Conservation (phyloP, 2,888 invertebrate species). For the Meiosimyza platycephala region DNA sequence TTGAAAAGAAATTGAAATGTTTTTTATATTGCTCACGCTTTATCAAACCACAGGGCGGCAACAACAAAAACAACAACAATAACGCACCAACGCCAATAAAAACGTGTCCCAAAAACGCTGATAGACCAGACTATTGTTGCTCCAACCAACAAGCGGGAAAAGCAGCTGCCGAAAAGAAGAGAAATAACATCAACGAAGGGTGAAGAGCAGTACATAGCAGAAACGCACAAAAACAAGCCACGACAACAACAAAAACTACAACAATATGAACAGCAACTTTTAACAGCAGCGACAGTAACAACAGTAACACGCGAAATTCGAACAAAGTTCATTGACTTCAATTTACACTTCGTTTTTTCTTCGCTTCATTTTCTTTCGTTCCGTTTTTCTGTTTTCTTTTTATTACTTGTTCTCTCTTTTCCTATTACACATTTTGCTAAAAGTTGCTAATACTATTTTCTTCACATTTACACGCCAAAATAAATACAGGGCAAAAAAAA, state of each 20-base stretch:
- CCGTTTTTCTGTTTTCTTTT: not conserved
- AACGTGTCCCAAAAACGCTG: slow-evolving; percentile 19
- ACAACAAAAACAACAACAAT: not conserved
- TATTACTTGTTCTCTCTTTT: not conserved
- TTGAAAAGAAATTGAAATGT: too few species aligned
- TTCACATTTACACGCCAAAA: slow-evolving; percentile 13
- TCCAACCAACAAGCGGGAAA: not conserved
- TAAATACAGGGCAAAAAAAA: slow-evolving; percentile 4
- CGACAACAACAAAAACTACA: slow-evolving; percentile 21
- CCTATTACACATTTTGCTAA: slow-evolving; percentile 16
- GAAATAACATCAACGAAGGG: not conserved
- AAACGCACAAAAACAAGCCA: slow-evolving; percentile 20
- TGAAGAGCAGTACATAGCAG: not conserved
- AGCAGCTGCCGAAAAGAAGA: not conserved
- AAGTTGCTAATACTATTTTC: slow-evolving; percentile 4
- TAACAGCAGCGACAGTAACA: slow-evolving; percentile 21
- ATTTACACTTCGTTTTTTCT: slow-evolving; percentile 11
- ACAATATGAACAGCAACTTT: slow-evolving; percentile 13
- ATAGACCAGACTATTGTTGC: not conserved
- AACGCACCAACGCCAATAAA: not conserved
- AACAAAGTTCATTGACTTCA: slow-evolving; percentile 63
- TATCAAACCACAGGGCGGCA: not conserved
- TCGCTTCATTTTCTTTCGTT: not conserved
- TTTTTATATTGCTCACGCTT: too few species aligned
- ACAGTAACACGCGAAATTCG: slow-evolving; percentile 51